These are phyloP conservation scores for Vesta saturnalis DNA, from an alignment of 2,888 invertebrate genomes.

Conservation along the genomic window DNA sequence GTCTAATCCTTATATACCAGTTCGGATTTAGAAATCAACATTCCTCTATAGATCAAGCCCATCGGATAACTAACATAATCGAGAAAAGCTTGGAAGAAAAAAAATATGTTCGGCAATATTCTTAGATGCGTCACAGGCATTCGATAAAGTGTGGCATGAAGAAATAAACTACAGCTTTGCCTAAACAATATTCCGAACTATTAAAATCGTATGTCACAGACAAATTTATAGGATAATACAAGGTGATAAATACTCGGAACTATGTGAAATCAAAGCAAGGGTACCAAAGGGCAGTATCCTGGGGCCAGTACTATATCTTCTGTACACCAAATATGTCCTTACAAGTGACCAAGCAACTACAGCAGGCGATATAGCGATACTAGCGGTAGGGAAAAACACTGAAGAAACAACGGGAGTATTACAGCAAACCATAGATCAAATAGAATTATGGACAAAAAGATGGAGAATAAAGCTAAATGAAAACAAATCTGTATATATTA, in stretches of 20 bases:
- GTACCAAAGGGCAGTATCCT: conserved; percentile 5
- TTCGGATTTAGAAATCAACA: too few species aligned
- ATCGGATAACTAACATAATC: too few species aligned
- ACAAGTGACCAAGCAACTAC: background rate
- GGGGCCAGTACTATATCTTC: conserved; percentile 4
- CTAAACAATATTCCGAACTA: too few species aligned
- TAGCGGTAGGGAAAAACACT: conserved; percentile 6
- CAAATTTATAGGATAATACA: too few species aligned
- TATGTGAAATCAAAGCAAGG: conserved; percentile 8
- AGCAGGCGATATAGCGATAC: background rate
- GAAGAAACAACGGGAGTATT: conserved; percentile 9
- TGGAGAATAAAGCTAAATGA: too few species aligned
- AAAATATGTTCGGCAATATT: background rate
- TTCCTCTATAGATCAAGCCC: background rate
- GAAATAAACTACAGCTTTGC: too few species aligned
- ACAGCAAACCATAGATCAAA: background rate
- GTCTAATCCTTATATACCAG: too few species aligned
- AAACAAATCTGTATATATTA: too few species aligned
- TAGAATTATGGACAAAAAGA: too few species aligned
- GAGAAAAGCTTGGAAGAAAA: background rate
- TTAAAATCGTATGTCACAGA: too few species aligned
- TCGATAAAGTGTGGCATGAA: too few species aligned
- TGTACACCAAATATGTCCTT: background rate
- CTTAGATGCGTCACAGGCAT: background rate
- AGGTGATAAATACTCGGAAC: too few species aligned